These are phyloP conservation scores for Tetramorium parvispinum DNA, from an alignment of 1,140 invertebrate genomes.

Conservation along the genomic window DNA sequence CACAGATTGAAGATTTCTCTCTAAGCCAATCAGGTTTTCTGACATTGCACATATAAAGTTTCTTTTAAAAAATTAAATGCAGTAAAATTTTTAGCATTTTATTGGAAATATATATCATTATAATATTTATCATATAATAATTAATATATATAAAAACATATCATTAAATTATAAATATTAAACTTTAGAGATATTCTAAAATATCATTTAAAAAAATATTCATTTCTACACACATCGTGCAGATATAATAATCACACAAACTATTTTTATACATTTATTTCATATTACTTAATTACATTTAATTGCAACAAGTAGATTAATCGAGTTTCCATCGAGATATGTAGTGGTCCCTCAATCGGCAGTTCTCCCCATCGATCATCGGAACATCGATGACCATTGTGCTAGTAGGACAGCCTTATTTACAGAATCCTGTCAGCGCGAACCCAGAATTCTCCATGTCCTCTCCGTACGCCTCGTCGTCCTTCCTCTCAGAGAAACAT, in stretches of 20 bases:
- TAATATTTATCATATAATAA: no score
- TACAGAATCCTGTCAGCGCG: constrained; percentile 59
- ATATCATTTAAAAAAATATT: no score
- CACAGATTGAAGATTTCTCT: background rate
- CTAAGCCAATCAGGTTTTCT: background rate
- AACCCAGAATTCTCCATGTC: constrained; percentile 28
- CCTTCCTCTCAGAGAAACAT: constrained; percentile 64
- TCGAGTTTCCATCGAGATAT: background rate
- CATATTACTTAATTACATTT: background rate
- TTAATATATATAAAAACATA: no score
- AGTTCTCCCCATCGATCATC: constrained; percentile 42
- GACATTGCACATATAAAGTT: background rate
- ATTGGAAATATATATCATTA: background rate
- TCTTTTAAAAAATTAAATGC: background rate
- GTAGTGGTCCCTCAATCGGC: constrained; percentile 1
- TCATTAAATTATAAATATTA: no score
- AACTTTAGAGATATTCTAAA: background rate
- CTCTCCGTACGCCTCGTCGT: constrained; percentile 34
- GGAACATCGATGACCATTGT: constrained; percentile 54
- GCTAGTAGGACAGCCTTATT: constrained; percentile 56
- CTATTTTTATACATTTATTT: constrained; percentile 7
- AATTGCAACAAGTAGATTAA: constrained; percentile 4
- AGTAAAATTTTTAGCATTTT: background rate
- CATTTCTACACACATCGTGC: background rate
- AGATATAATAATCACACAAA: background rate